Base-by-base conservation (phyloP, 1,140 invertebrate species). In the Drosophila kepulauana region DNA sequence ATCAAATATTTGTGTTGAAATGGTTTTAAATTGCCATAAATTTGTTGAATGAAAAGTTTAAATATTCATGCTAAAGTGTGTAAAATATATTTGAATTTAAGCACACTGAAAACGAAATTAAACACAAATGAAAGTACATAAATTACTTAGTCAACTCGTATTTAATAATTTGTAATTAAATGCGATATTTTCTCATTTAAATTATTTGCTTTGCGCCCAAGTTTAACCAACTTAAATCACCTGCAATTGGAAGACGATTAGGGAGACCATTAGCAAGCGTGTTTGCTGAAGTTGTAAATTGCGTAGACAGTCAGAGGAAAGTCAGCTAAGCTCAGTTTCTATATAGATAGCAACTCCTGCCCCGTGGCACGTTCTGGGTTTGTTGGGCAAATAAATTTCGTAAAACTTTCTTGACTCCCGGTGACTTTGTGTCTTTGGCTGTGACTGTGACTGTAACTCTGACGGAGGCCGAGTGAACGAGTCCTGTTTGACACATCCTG, bases 401-500 rank as follows among this genome's bases (percentile, higher is more conserved):
- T 30, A 63, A 79, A 79, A 76, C 38, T 79, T 79, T 67, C 38
- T 65, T 25, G 20, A 25, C 20, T 25, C 20, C 20, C 20, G 20
- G 38, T 51, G 48, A 16, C 16, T 43, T 1, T 45, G 11, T 45
- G 11, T 15, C 49, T 15, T 4, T 61, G 56, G 10, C 10, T 45
- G 11, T 38, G 57, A 30, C 4, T 15, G 8, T 43, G 5, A 11
- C 20, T 25, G 20, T 25, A 25, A 25, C 20, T 25, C 20, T 51
- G 16, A 20, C 28, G 13, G 25, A 8, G 6, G 46, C 35, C 38
- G 48, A 75, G 48, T 71, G 63, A 57, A 57, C 73, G 63, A 78
- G 64, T 71, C 75, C 70, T 78, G 75, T 65, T 78, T 65, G 78
- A 79, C 78, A 79, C 64, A 74, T 78, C 75, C 78, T 79, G 78